These are phyloP conservation scores for Botia almorhae DNA, from an alignment of 2,797 vertebrate species.

Conservation along the genomic window DNA sequence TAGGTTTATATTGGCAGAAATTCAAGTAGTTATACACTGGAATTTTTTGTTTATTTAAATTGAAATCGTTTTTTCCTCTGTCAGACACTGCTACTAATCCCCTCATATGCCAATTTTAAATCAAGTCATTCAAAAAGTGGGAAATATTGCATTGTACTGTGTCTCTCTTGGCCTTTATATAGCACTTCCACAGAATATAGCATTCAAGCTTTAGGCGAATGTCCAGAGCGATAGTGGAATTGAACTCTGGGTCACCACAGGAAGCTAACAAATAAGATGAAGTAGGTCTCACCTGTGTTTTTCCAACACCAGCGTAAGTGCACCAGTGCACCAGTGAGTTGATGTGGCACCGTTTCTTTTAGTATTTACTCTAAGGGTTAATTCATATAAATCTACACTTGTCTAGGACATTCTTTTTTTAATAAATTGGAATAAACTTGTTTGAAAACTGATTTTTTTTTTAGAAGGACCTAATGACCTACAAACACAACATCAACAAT, in stretches of 20 bases:
- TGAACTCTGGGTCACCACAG: slow-evolving; percentile 48
- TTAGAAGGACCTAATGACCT: neutral
- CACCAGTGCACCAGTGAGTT: neutral
- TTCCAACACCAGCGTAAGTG: slow-evolving; percentile 25
- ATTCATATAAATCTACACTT: neutral
- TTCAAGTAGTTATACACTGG: neutral
- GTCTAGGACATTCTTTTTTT: neutral
- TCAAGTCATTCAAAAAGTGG: slow-evolving; percentile 10
- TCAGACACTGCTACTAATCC: neutral
- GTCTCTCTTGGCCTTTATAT: slow-evolving; percentile 12
- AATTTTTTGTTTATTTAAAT: neutral
- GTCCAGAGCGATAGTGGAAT: slow-evolving; percentile 54
- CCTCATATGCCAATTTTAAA: slow-evolving; percentile 24
- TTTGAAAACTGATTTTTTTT: neutral
- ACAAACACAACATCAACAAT: neutral
- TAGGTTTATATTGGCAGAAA: neutral
- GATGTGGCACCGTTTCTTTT: no score
- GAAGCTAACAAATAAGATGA: slow-evolving; percentile 51
- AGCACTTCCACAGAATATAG: slow-evolving; percentile 36
- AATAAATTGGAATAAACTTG: no score
- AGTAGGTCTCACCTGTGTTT: slow-evolving; percentile 40
- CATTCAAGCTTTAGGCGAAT: slow-evolving; percentile 32
- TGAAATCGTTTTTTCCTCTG: neutral
- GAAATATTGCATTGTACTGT: slow-evolving; percentile 13
- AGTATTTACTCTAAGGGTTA: neutral